These are phyloP conservation scores for Phoxinus dragarum DNA, from an alignment of 2,797 vertebrate species.

Conservation along the genomic window DNA sequence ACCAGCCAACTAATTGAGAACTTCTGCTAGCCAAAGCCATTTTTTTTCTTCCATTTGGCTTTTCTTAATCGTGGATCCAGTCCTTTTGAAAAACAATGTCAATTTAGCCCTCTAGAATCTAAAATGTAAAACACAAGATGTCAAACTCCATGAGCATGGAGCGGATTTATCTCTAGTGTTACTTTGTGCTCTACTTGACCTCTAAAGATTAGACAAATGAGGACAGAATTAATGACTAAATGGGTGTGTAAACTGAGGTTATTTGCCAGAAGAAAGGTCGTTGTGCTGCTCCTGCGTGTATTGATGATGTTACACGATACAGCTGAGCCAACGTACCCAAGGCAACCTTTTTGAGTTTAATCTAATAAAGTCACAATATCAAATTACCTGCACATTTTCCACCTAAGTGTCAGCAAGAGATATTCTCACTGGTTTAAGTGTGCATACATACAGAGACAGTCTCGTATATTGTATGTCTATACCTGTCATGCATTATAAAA, in stretches of 20 bases:
- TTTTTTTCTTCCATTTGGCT: neutral
- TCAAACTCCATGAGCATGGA: neutral
- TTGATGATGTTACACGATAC: slow-evolving; percentile 38
- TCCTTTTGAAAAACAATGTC: slow-evolving; percentile 15
- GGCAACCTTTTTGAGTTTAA: slow-evolving; percentile 48
- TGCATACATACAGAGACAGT: neutral
- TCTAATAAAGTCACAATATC: slow-evolving; percentile 48
- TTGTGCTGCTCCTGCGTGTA: slow-evolving; percentile 12
- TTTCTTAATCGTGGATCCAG: neutral
- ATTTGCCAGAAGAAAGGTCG: slow-evolving; percentile 52
- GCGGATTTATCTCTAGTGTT: neutral
- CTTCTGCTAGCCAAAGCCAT: neutral
- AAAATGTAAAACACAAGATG: slow-evolving; percentile 3
- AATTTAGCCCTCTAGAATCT: slow-evolving; percentile 22
- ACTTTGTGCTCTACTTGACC: slow-evolving; percentile 41
- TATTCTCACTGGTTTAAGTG: slow-evolving; percentile 37
- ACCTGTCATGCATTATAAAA: neutral
- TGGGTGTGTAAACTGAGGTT: slow-evolving; percentile 45
- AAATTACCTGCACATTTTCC: slow-evolving; percentile 51
- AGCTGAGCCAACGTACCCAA: slow-evolving; percentile 23
- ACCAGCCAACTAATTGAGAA: neutral
- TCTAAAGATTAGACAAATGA: slow-evolving; percentile 48
- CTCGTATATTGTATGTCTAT: neutral
- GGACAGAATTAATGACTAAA: slow-evolving; percentile 49
- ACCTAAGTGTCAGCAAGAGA: slow-evolving; percentile 28